Evolutionary conservation across 2,797 vertebrate genomes (phyloP).

Genomic region (Labeo calbasu): DNA sequence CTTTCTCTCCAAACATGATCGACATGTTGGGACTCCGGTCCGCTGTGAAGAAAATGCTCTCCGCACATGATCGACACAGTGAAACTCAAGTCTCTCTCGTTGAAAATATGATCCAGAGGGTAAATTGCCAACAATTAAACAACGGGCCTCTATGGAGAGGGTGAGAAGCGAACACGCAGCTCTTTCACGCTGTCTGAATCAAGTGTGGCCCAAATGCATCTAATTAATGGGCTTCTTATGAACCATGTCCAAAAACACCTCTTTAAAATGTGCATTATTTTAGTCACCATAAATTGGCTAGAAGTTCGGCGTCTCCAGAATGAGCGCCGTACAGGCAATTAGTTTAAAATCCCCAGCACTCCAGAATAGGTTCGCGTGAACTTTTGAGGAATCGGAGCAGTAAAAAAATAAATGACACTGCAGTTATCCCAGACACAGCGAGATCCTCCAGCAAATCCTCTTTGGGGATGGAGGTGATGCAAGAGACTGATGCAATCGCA

Average conservation of each 20-base stretch:
- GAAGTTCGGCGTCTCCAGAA: conserved; percentile 55
- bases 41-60: conserved; percentile 53
- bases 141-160: conserved; percentile 49
- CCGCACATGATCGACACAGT: conserved; percentile 63
- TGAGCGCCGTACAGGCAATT: conserved; percentile 57
- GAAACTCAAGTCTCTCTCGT: conserved; percentile 64
- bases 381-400: conserved; percentile 49
- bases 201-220: conserved; percentile 60
- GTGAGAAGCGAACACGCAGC: conserved; percentile 52
- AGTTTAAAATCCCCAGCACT: conserved; percentile 53
- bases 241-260: conserved; percentile 65
- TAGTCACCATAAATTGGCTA: conserved; percentile 59
- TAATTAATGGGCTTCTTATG: conserved; percentile 63
- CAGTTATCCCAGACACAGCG: conserved; percentile 49
- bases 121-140: conserved; percentile 60
- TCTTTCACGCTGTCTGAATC: conserved; percentile 56
- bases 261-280: conserved; percentile 67
- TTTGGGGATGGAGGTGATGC: conserved; percentile 41
- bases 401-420: conserved; percentile 52
- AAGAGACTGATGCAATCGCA: conserved; percentile 43
- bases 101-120: conserved; percentile 60
- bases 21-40: conserved; percentile 67
- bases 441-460: conserved; percentile 52
- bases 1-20: conserved; percentile 71
- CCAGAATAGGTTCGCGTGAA: conserved; percentile 48